A percentile compares a stretch with the other conserved stretches of the same genome.
Conservation (phyloP, 2,797 vertebrate genomes). For the Peromyscus aztecus region DNA sequence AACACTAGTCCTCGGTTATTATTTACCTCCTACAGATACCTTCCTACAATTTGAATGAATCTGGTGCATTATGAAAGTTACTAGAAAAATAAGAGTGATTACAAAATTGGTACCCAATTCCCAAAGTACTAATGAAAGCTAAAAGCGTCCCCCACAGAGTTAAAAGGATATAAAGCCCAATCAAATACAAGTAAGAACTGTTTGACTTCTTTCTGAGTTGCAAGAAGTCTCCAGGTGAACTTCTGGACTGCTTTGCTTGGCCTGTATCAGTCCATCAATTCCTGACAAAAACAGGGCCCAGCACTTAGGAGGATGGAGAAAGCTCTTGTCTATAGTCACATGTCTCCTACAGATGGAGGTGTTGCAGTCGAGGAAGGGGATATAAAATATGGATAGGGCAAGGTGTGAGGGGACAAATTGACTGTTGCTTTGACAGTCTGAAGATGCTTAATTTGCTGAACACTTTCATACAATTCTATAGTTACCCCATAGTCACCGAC, state of each 20-base stretch:
- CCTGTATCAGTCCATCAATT: not conserved
- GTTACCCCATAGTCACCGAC: not conserved
- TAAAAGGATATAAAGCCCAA: not conserved
- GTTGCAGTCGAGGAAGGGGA: not conserved
- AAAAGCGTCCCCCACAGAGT: not conserved
- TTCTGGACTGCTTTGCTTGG: not conserved
- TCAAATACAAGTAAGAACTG: not conserved
- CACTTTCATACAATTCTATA: not conserved
- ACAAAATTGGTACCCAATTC: conserved; percentile 12
- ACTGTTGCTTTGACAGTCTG: not conserved
- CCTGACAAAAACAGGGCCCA: not conserved
- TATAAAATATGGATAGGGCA: not conserved
- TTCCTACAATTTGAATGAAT: not conserved
- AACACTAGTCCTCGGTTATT: not conserved
- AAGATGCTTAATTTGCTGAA: not conserved
- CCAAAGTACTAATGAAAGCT: not conserved
- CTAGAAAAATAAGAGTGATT: not conserved
- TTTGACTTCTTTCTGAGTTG: not conserved
- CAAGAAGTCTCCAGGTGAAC: not conserved
- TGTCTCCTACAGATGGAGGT: not conserved
- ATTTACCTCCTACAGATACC: not conserved
- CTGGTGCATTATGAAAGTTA: not conserved
- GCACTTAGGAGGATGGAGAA: not conserved
- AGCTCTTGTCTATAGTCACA: not conserved
- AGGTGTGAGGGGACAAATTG: not conserved